Evolutionary conservation across 2,797 vertebrate species (phyloP), one percentile per base, ranked within the genome.

Genomic region (Sitta carolinensis): DNA sequence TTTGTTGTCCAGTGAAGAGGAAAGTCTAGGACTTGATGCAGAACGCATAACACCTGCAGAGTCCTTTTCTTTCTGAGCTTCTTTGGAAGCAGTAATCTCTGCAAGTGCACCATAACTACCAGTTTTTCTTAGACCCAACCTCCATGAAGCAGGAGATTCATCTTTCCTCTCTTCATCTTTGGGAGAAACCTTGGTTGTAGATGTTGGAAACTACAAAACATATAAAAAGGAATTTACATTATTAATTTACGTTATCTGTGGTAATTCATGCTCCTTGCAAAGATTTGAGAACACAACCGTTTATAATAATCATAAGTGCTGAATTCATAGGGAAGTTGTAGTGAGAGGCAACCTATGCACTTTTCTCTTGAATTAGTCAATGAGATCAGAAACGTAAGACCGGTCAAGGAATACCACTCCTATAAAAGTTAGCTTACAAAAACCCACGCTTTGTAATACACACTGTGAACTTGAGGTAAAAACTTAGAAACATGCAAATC

Each of bases 141-240:
- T 98, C 99, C 99, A 99, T 0, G 99, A 99, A 13, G 99, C 98
- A 38, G 99, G 99, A 87, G 99, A 99, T 96, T 99, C 99, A 84
- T 99, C 99, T 96, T 99, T 99, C 90, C 99, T 98, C 72, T 99
- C 99, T 82, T 99, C 99, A 82, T 99, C 99, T 97, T 99, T 99
- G 84, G 98, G 91, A 58, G 99, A 98, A 95, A 98, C 97, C 97
- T 99, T 99, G 81, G 96, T 98, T 86, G 98, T 83, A 72, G 99
- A 97, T 86, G 97, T 94, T 92, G 98, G 97, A 95, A 98, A 98
- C 98, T 99, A 95, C 47, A 92, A 67, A 85, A 95, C 29, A 95
- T 47, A 92, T 12, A n/a, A 85, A 92, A 93, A 85, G 73, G 11
- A 72, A 78, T 84, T 88, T 21, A 90, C 34, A 48, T 47, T 22